These are phyloP conservation scores for Benthosema pterotum DNA, from an alignment of 2,797 vertebrate species.

Conservation along the genomic window DNA sequence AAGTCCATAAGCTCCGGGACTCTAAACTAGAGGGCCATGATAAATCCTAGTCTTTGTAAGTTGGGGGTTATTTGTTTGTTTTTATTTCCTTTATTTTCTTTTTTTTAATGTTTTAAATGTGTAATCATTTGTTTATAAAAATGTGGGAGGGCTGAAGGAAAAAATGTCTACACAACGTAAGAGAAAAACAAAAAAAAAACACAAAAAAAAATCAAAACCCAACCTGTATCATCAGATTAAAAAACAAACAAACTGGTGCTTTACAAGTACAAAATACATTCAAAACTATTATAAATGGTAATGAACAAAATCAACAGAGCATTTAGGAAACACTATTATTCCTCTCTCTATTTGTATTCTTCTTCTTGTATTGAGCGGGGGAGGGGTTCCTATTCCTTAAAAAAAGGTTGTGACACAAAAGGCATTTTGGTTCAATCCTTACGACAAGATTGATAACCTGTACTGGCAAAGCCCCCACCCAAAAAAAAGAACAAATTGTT, in stretches of 20 bases:
- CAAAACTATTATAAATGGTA: conserved; percentile 82
- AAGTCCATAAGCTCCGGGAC: conserved; percentile 90
- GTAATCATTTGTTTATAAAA: conserved; percentile 86
- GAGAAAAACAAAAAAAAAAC: conserved; percentile 33
- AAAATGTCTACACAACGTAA: conserved; percentile 80
- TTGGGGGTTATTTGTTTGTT: conserved; percentile 82
- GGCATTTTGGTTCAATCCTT: conserved; percentile 82
- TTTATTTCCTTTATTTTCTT: conserved; percentile 75
- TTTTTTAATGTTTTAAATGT: conserved; percentile 81
- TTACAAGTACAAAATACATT: conserved; percentile 88
- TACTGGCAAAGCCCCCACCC: conserved; percentile 34
- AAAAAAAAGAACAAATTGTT: conserved; percentile 2
- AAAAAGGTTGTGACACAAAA: conserved; percentile 79
- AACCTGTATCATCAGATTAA: conserved; percentile 67
- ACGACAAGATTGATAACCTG: conserved; percentile 35
- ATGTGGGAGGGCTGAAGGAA: conserved; percentile 89
- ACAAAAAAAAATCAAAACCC: conserved; percentile 47
- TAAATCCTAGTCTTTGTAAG: conserved; percentile 86
- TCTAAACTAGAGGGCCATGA: conserved; percentile 88
- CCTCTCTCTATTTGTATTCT: conserved; percentile 78
- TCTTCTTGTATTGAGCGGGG: conserved; percentile 83
- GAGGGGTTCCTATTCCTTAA: conserved; percentile 74
- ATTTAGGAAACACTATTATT: conserved; percentile 84
- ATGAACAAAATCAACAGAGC: conserved; percentile 84
- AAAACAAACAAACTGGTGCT: conserved; percentile 83